Base-by-base conservation (phyloP, 2,888 invertebrate genomes). In the Harpalus rubripes region DNA sequence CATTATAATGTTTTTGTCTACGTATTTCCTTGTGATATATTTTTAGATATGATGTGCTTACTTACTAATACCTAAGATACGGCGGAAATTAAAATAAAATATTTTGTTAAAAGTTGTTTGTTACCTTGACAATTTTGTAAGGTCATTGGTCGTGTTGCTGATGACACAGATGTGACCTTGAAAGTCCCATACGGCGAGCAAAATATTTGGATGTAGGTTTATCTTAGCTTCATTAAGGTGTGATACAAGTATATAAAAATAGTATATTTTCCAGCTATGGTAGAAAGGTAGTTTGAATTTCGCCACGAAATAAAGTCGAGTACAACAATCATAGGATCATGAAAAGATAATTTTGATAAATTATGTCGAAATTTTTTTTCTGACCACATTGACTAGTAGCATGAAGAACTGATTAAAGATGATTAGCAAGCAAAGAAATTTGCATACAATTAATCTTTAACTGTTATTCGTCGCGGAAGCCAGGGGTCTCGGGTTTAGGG, bases 131-230 rank as follows among this genome's bases (percentile, higher is more conserved):
- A 44, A 44, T 44, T 74, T 44, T 68, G 18, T 15, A 74, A 74
- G 72, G 72, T 74, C 72, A 74, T 74, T 74, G 72, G 72, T 74
- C 72, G 72, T 15, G 7, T 74, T 74, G 72, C 18, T 16, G 72
- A 74, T 72, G 72, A 72, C 44, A 41, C 72, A 16, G 18, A 1
- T 16, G 15, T 74, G 18, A 41, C 72, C 72, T 74, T 74, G 72
- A 74, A 74, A 12, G 16, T 16, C 12, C 7, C 39, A 68, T 32
- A 32, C 41, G 2, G 68, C 15, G 68, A 39, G 41, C 68, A 68
- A 68, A 68, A 68, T 68, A 68, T 68, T 68, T 68, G 39, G 68
- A n/a, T 7, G 39, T 41, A 32, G 12, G 8, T 15, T 68, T 52
- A 52, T 52, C 44, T 68, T 68, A 32, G 15, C 41, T 68, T 39